Evolutionary conservation across 2,888 invertebrate genomes (phyloP), one percentile per base, ranked within the genome.

Genomic region (Gandaritis pyraliata): DNA sequence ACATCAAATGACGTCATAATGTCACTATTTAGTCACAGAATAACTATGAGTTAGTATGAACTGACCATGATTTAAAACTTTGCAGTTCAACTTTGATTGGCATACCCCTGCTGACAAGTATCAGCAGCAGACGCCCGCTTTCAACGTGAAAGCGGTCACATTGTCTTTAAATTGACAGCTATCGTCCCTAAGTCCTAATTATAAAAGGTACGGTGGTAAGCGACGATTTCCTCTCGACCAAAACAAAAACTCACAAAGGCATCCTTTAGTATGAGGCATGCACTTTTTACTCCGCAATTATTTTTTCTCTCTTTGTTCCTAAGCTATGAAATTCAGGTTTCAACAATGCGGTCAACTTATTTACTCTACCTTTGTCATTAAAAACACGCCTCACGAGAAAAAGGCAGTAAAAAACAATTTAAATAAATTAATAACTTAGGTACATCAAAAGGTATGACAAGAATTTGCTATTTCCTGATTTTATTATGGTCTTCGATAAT

Each of bases 151-250:
- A 39, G 13, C 16, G 41, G 6, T 12, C n/a, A 43, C 43, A 56
- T 41, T 8, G 57, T 50, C n/a, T 57, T 49, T 73, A 78, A 85
- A 82, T 83, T 82, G 78, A 78, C 82, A 82, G 77, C 73, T 80
- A 75, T 73, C 73, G 68, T 69, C 70, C 41, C 73, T 74, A 36
- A 36, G 33, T 75, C 15, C n/a, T 39, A 38, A 43, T 58, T 58
- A 55, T 46, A 38, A 66, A 46, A 50, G 60, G 65, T 64, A 66
- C 51, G 60, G 59, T 58, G 16, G 46, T 59, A 61, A 65, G 39
- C 54, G 52, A 53, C 46, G 46, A 55, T 64, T 65, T 68, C 63
- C 60, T 61, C 51, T 52, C 36, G 18, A 51, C 30, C 54, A 30
- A 58, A 64, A 47, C 47, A 59, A 63, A 61, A 50, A 51, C 46